Conservation (phyloP, 2,888 invertebrate species). For the Serrognathus titanus region DNA sequence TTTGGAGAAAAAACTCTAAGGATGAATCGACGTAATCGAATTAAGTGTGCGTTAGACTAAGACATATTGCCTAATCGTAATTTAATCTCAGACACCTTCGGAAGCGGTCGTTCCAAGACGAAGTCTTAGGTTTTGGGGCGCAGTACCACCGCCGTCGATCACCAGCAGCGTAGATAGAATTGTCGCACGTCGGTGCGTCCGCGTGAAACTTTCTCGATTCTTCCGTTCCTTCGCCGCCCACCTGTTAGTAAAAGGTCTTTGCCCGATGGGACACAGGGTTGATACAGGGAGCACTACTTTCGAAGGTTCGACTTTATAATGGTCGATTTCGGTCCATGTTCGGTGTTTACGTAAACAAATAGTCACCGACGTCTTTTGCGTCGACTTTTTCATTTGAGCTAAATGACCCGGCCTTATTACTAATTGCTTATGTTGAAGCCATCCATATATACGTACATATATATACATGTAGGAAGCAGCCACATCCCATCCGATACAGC, state of each 20-base stretch:
- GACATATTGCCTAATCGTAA: constrained; percentile 17
- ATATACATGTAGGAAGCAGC: constrained; percentile 18
- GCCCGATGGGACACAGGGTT: neutral
- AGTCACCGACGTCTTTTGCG: constrained; percentile 7
- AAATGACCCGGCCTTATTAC: constrained; percentile 32
- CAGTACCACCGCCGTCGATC: too few species aligned
- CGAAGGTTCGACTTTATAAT: constrained; percentile 10
- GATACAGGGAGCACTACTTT: constrained; percentile 6
- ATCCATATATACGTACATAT: constrained; percentile 37
- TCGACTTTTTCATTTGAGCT: constrained; percentile 22
- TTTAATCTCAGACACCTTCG: constrained; percentile 10
- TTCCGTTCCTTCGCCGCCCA: neutral
- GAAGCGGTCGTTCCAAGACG: constrained; percentile 1
- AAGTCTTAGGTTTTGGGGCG: too few species aligned
- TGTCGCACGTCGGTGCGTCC: neutral
- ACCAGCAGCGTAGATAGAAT: neutral
- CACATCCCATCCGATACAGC: constrained; percentile 29
- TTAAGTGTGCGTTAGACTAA: constrained; percentile 19
- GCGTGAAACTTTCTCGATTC: neutral
- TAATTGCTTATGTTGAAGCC: constrained; percentile 49
- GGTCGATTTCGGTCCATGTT: constrained; percentile 16
- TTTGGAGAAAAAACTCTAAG: constrained; percentile 67
- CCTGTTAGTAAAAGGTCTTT: neutral
- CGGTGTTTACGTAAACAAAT: constrained; percentile 9
- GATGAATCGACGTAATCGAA: constrained; percentile 21